Evolutionary conservation across 2,113 vertebrate genomes (phyloP).

Genomic region (Vimba vimba): DNA sequence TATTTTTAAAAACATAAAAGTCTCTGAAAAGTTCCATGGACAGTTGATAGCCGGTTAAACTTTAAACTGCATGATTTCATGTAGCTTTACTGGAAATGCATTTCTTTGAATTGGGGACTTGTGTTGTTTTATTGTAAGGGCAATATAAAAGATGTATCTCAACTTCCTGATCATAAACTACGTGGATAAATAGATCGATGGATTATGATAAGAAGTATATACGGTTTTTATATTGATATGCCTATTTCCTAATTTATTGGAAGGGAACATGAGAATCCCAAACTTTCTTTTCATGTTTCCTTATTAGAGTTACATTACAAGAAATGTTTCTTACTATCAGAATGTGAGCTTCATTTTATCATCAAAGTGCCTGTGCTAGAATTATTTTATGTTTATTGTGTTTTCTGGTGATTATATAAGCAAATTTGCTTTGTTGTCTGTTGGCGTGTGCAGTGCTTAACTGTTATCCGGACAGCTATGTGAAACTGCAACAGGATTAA

Average conservation of each 20-base stretch:
- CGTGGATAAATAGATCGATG: constrained; percentile 7
- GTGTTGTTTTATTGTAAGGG: constrained; percentile 29
- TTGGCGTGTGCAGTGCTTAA: neutral
- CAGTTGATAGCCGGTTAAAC: neutral
- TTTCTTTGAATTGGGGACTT: neutral
- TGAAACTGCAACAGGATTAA: neutral
- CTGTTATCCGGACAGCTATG: neutral
- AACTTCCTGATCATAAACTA: constrained; percentile 24
- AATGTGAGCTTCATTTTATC: neutral
- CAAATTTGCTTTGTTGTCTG: neutral
- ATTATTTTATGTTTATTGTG: neutral
- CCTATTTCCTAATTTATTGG: neutral
- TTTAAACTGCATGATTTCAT: neutral
- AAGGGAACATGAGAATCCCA: neutral
- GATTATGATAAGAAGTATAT: neutral
- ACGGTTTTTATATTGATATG: neutral
- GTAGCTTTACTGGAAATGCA: neutral
- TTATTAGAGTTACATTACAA: neutral
- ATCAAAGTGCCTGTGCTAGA: too few species aligned
- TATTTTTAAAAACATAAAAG: neutral
- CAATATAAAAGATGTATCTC: constrained; percentile 6
- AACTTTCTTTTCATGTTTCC: neutral
- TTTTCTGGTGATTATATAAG: neutral
- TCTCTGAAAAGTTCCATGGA: neutral
- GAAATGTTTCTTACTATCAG: neutral